A percentile compares a stretch with the other conserved stretches of the same genome.
Conservation (phyloP, 2,113 vertebrate genomes). For the Vulpes ferrilata region DNA sequence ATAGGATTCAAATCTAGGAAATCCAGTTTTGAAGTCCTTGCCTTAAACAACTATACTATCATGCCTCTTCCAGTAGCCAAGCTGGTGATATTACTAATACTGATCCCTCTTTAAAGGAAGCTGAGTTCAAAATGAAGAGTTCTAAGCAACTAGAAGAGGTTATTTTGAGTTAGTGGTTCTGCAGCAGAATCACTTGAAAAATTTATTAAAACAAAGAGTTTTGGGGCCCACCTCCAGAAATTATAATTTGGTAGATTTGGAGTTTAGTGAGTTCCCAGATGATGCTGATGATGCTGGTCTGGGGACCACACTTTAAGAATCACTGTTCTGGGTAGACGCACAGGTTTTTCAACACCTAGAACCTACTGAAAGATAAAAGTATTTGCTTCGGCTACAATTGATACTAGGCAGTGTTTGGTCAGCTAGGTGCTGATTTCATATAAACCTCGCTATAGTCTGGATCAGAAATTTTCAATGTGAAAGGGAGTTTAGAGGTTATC, state of each 20-base stretch:
- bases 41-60: neutral
- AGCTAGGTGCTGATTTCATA: neutral
- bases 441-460: neutral
- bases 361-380: neutral
- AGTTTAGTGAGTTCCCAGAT: neutral
- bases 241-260: conserved; percentile 30
- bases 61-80: neutral
- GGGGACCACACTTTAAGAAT: neutral
- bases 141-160: neutral
- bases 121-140: conserved; percentile 5
- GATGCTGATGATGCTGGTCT: neutral
- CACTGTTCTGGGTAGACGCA: neutral
- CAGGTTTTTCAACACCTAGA: neutral
- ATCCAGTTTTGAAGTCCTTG: neutral
- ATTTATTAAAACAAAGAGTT: neutral
- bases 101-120: neutral
- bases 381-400: conserved; percentile 8
- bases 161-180: neutral
- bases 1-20: neutral
- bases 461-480: neutral
- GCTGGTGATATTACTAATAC: neutral
- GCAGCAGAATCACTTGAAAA: neutral
- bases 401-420: conserved; percentile 25
- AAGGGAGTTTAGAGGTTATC: neutral
- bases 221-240: neutral